Evolutionary conservation across 2,797 vertebrate species (phyloP), one percentile per base, ranked within the genome.

Genomic region (Galago senegalensis): DNA sequence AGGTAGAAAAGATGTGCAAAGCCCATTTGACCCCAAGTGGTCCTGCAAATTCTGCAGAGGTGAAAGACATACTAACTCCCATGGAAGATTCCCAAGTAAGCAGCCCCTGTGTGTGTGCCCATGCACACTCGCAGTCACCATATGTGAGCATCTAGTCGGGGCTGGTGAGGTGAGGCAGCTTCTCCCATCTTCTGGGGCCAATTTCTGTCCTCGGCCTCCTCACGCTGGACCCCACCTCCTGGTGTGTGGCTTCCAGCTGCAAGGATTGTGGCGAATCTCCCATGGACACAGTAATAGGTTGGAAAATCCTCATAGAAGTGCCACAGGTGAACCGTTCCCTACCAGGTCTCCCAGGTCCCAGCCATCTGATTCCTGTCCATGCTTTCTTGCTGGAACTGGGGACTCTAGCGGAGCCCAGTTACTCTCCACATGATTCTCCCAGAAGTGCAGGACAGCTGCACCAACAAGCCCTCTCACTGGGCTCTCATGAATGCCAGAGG

Each of bases 181-280:
- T 18, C 82, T 40, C 17, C 9, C 1, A 13, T 18, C 34, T 61
- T 21, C 67, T 3, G 56, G 40, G 46, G 82, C 56, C 34, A 10
- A 16, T 46, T 20, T 60, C 13, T 27, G 2, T 46, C 31, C 7
- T 23, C 4, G 23, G 27, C 34, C 12, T n/a, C 60, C 29, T 40
- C 14, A 1, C 40, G 9, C 7, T 31, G 1, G 12, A 9, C 69
- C 23, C 34, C n/a, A 46, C 1, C 2, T 31, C 31, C 34, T 31
- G 21, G 56, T 18, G 29, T 11, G 0, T 31, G 18, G 4, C 23
- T 31, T 10, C 49, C 40, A 46, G 8, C 21, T 21, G 34, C 31
- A 1, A 49, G 29, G 43, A 16, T 16, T 1, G 0, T 1, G 0
- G 76, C 0, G 3, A n/a, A 18, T 14, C 10, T 43, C 2, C 0